Base-by-base conservation (phyloP, 2,797 vertebrate species). In the Lutjanus campechanus region DNA sequence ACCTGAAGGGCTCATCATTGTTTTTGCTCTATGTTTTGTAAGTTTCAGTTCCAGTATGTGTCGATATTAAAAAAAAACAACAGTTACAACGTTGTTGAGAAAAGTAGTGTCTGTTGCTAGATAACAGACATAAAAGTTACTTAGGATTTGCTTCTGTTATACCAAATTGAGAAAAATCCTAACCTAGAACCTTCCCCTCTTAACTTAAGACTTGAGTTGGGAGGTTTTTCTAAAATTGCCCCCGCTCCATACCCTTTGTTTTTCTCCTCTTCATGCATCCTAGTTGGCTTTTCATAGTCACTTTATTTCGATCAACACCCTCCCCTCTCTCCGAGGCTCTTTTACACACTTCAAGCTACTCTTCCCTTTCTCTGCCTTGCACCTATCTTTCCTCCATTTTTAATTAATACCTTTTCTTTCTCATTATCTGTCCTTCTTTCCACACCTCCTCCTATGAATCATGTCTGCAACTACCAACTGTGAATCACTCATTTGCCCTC, bases 331-430 rank as follows among this genome's bases (percentile, higher is more conserved):
- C 71, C 1, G 0, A 29, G 46, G 50, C 70, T 73, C 36, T 76
- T 79, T 41, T 80, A 84, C 50, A 55, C 0, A 4, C 79, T 69
- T 63, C 62, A 22, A 73, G 85, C 75, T 54, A 82, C 77, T 84
- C 79, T 76, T 85, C 43, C 43, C n/a, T 60, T 61, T 58, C 77
- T 77, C 19, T 70, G 62, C 63, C 41, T 56, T 13, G 1, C 67
- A 61, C 47, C 61, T 25, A 19, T 60, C 61, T 67, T 55, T 64
- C 22, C 64, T 66, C 53, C 41, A 36, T 53, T 80, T 44, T 56
- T 85, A 85, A 86, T 88, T 80, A 79, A 76, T 76, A 64, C 61
- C 13, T 77, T 76, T 55, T 53, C 7, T 29, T 54, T 70, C 47
- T 43, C 51, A 49, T 62, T 20, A 47, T 74, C 41, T 58, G 47